Percentiles rank a stretch among this genome's conserved stretches.
Conservation (phyloP, 2,113 vertebrate species). For the Manacus vitellinus region DNA sequence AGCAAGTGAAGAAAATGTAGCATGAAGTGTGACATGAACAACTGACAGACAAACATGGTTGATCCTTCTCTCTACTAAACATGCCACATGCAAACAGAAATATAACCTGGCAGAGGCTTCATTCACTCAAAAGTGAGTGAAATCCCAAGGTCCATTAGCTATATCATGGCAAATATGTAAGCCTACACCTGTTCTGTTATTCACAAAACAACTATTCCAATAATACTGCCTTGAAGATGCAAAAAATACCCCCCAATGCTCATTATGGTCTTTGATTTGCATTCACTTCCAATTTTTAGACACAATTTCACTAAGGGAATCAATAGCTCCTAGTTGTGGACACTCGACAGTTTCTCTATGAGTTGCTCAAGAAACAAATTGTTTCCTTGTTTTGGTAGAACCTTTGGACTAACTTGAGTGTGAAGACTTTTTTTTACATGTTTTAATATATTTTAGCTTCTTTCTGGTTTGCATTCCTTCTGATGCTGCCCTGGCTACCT, state of each 20-base stretch:
- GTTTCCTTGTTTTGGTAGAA: not conserved
- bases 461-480: slow-evolving; percentile 13
- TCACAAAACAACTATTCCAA: not conserved
- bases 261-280: not conserved
- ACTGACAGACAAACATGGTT: not conserved
- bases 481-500: slow-evolving; percentile 28
- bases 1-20: not conserved
- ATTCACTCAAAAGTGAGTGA: not conserved
- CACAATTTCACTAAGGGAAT: not conserved
- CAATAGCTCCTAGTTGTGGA: not conserved
- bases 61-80: not conserved
- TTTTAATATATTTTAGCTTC: not conserved
- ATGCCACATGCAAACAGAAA: not conserved
- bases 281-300: not conserved
- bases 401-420: not conserved
- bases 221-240: not conserved
- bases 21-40: not conserved
- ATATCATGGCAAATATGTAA: not conserved
- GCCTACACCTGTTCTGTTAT: not conserved
- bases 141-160: not conserved
- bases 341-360: not conserved
- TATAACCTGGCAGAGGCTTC: not conserved
- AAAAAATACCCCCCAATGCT: not conserved
- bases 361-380: not conserved
- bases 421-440: not conserved